Percentiles rank a stretch among this genome's conserved stretches.
Evolutionary conservation across 2,113 vertebrate species (phyloP).

Genomic region (Peucedramus taeniatus): DNA sequence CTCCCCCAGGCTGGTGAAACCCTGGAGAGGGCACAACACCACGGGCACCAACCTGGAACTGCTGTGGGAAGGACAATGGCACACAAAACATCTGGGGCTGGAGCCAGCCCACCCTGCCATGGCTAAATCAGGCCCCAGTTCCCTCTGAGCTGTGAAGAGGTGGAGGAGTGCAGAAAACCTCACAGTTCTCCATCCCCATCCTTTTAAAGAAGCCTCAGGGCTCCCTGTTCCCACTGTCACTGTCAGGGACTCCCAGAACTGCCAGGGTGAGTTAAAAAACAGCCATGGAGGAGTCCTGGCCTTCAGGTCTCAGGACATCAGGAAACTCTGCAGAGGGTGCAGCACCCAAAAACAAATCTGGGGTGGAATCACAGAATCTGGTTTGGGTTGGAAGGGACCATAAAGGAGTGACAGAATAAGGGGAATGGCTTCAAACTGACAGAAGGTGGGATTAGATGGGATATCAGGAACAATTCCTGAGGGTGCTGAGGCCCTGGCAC

Average conservation of each 20-base stretch:
- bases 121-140: neutral
- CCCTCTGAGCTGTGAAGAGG: neutral
- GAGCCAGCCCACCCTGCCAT: neutral
- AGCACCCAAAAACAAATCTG: neutral
- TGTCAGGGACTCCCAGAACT: neutral
- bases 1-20: neutral
- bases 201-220: neutral
- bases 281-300: neutral
- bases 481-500: accelerated
- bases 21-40: neutral
- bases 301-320: neutral
- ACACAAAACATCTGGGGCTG: neutral
- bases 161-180: neutral
- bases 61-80: neutral
- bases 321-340: neutral
- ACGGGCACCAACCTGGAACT: neutral
- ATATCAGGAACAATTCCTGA: neutral
- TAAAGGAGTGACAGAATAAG: neutral
- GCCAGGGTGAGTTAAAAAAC: neutral
- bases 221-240: accelerated
- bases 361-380: neutral
- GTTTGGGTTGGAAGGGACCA: neutral
- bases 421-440: neutral
- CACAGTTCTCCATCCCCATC: neutral
- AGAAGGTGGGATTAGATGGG: neutral